Base-by-base conservation (phyloP, 1,140 invertebrate genomes). In the Armadillidium nasatum region DNA sequence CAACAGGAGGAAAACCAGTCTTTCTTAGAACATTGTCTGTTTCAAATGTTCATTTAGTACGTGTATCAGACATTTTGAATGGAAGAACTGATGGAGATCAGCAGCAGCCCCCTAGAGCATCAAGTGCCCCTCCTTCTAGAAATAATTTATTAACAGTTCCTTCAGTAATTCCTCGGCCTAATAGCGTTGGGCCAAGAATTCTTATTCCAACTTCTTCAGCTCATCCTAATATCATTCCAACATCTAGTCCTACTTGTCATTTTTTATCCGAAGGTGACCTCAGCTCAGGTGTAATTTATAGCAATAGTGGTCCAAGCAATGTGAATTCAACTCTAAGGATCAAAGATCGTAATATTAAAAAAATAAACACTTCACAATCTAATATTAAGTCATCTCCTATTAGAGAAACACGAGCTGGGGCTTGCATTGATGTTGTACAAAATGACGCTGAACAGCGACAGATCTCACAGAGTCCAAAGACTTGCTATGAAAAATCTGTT, bases 231-330 rank as follows among this genome's bases (percentile, higher is more conserved):
- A 3, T 60, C 50, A 60, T 60, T 60, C 50, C 50, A 15, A 4
- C 50, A 13, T 60, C 50, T 60, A 60, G 19, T 60, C 46, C 76
- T 50, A 72, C 76, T 46, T 54, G 43, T 60, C 79, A 80, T 80
- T 80, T 80, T 80, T 80, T 80, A 80, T 80, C 79, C 79, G 77
- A 80, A 78, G 75, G 74, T 80, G 77, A 76, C 79, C 79, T 75
- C 79, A 80, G 76, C 76, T 76, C 79, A 78, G 79, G 77, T 78
- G 77, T 78, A 76, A 78, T 33, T 33, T 33, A 44, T 76, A 78
- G 44, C 77, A 75, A 71, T 71, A 74, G 75, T 74, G 73, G 67
- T 45, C 60, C 66, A 46, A 66, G 72, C 10, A 71, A 73, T 60
- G 69, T 78, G 71, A 78, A 19, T 60, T 1, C 19, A 15, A 2